Base-by-base conservation (phyloP, 2,888 invertebrate genomes). In the Andrena haemorrhoa region DNA sequence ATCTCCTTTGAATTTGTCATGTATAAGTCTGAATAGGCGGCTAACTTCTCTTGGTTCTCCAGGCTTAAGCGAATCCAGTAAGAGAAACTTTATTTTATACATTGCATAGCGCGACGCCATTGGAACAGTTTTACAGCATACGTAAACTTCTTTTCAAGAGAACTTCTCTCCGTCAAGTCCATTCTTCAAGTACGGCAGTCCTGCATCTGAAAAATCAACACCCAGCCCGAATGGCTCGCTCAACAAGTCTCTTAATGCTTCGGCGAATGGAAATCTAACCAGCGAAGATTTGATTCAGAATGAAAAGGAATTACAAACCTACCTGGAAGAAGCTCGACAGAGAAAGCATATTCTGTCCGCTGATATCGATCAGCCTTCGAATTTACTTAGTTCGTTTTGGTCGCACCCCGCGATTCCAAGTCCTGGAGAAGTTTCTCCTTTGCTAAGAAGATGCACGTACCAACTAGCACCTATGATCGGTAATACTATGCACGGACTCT, bases 401-500 rank as follows among this genome's bases (percentile, higher is more conserved):
- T 95, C 94, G 51, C 95, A 95, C 92, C 95, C 95, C 65, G 94
- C 94, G 58, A 94, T 94, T 23, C 94, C 95, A 86, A 94, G 93
- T 84, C 93, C 94, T 53, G 94, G 94, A 75, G 95, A 95, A 88
- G 94, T 94, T 71, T 94, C 95, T 2, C 93, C 95, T 16, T 92
- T 95, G 89, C 90, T 95, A 83, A 93, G 94, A 85, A 93, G 94
- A 85, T 95, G 94, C 81, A 94, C 95, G 77, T 96, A 96, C 92
- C 96, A 96, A 91, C 91, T 96, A 61, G 95, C 96, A 4, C 94
- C 95, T 63, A 94, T 94, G 16, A 89, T 94, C 74, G 94, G 95
- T 95, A 92, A 89, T 16, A 23, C 4, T 26, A 7, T 33, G 49
- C 0, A 31, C 20, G 10, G 33, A 16, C 6, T 56, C 10, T 12